Evolutionary conservation across 2,113 vertebrate species (phyloP).

Genomic region (Gymnorhina tibicen): DNA sequence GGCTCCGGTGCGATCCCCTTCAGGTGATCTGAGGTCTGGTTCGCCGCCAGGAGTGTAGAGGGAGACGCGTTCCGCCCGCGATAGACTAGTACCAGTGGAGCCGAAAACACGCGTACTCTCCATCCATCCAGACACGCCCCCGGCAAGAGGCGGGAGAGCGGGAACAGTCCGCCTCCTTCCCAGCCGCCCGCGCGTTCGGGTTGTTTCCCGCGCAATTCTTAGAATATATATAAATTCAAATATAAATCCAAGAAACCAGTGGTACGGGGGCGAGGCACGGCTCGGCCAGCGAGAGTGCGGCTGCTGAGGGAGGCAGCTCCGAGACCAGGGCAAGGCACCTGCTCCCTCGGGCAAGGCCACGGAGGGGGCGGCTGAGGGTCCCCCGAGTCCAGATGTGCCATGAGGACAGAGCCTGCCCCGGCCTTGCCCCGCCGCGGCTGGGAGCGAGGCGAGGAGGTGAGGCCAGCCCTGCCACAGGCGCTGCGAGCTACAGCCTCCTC

Average conservation of each 20-base stretch:
- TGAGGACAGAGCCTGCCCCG: neutral
- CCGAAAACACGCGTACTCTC: rapidly evolving
- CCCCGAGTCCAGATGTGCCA: no score
- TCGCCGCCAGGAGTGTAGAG: no score
- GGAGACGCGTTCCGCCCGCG: rapidly evolving
- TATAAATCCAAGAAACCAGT: rapidly evolving
- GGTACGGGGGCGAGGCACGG: neutral
- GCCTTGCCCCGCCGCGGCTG: neutral
- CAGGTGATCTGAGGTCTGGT: neutral
- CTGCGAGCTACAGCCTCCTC: neutral
- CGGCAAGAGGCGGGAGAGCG: neutral
- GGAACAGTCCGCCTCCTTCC: no score
- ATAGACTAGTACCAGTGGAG: rapidly evolving
- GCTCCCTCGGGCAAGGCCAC: neutral
- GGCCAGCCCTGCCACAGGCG: neutral
- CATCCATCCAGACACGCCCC: rapidly evolving
- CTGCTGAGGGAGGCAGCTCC: neutral
- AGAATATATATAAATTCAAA: no score
- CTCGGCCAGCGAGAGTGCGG: no score
- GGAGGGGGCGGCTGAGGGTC: neutral
- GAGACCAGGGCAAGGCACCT: neutral
- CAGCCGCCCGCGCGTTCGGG: no score
- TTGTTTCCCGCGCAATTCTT: rapidly evolving
- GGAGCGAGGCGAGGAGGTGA: neutral
- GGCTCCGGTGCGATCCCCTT: no score